A percentile compares a stretch with the other conserved stretches of the same genome.
Evolutionary conservation across 2,113 vertebrate genomes (phyloP).

Genomic region (Hippopotamus amphibius): DNA sequence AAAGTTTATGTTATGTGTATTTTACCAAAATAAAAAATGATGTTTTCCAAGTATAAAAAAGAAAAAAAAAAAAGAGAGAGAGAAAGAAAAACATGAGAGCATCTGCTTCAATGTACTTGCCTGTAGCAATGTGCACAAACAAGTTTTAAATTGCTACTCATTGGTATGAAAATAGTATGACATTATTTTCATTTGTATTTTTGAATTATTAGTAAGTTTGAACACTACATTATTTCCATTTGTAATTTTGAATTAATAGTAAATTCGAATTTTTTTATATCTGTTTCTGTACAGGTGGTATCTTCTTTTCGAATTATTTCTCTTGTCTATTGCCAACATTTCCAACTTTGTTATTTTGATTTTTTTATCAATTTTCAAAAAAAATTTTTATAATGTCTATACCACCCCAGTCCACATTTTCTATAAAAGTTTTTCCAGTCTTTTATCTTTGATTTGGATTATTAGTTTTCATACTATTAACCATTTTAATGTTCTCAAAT

Average conservation of each 20-base stretch:
- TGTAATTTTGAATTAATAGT: neutral
- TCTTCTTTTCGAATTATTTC: neutral
- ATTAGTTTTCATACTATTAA: neutral
- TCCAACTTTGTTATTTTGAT: neutral
- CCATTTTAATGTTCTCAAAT: neutral
- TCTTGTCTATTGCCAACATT: neutral
- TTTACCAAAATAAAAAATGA: too few species aligned
- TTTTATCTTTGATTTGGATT: neutral
- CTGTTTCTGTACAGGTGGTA: neutral
- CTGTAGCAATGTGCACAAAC: neutral
- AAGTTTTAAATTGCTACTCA: neutral
- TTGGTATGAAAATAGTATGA: neutral
- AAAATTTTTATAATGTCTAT: neutral
- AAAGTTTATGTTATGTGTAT: too few species aligned
- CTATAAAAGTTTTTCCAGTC: neutral
- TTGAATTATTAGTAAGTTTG: neutral
- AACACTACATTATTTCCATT: neutral
- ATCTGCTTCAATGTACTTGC: neutral
- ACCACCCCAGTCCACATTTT: neutral
- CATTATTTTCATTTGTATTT: neutral
- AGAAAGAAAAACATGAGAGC: neutral
- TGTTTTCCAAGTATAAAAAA: too few species aligned
- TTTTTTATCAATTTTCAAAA: constrained; percentile 21
- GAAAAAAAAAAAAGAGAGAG: too few species aligned
- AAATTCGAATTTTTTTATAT: neutral